These are phyloP conservation scores for Bombus polaris DNA, from an alignment of 1,140 invertebrate genomes.

Conservation along the genomic window DNA sequence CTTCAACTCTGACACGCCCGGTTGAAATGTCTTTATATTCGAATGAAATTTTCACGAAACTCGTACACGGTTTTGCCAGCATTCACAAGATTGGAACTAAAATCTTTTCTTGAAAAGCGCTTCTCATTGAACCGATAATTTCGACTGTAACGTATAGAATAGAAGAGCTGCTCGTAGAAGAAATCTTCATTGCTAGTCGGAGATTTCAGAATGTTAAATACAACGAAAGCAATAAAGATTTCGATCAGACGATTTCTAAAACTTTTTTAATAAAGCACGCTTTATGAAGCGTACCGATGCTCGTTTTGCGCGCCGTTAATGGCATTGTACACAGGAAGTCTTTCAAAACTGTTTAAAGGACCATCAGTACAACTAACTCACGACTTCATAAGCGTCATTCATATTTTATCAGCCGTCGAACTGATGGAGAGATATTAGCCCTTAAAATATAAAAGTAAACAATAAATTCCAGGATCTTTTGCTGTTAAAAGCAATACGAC, in stretches of 20 bases:
- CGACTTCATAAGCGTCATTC: neutral
- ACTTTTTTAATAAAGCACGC: slow-evolving; percentile 44
- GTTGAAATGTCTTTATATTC: slow-evolving; percentile 9
- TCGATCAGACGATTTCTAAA: slow-evolving; percentile 7
- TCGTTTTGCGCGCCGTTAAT: slow-evolving; percentile 1
- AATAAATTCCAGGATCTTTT: no score
- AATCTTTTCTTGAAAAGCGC: neutral
- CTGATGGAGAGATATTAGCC: neutral
- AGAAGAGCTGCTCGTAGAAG: neutral
- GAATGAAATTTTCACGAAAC: slow-evolving; percentile 10
- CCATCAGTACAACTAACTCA: neutral
- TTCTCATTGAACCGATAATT: slow-evolving; percentile 24
- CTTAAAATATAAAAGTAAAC: no score
- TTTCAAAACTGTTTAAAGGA: slow-evolving; percentile 34
- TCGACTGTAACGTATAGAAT: neutral
- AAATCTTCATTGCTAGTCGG: slow-evolving; percentile 3
- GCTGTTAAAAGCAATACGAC: no score
- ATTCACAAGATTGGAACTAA: neutral
- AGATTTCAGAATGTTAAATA: slow-evolving; percentile 19
- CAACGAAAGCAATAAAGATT: neutral
- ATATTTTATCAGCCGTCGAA: neutral
- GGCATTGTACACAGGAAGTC: slow-evolving; percentile 4
- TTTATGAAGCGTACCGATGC: slow-evolving; percentile 3
- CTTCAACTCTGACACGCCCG: neutral
- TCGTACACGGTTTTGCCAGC: neutral